These are phyloP conservation scores for Oncopodura yosiiana DNA, from an alignment of 1,140 invertebrate genomes.

Conservation along the genomic window DNA sequence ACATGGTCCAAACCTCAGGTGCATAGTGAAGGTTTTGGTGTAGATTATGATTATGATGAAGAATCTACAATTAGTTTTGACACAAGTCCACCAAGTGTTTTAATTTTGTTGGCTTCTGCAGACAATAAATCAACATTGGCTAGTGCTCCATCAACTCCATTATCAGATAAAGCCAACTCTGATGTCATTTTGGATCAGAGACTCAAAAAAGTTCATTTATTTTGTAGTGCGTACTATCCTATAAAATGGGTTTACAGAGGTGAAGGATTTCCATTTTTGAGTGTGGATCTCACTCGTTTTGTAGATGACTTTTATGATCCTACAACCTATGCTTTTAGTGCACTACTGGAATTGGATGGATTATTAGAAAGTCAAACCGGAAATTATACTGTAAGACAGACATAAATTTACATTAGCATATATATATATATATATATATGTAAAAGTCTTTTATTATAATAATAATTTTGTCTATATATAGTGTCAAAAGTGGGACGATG, in stretches of 20 bases:
- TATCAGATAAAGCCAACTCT: conserved; percentile 5
- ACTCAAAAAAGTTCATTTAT: conserved; percentile 17
- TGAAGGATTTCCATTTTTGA: conserved; percentile 18
- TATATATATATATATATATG: too few relatives aligned
- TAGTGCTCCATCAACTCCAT: too few relatives aligned
- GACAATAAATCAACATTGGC: conserved; percentile 9
- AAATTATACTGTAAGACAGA: too few relatives aligned
- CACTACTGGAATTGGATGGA: conserved; percentile 17
- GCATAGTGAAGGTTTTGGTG: background rate
- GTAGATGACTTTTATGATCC: conserved; percentile 25
- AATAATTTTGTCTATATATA: too few relatives aligned
- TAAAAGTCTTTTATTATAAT: too few relatives aligned
- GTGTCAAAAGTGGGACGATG: conserved; percentile 25
- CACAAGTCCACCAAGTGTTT: conserved; percentile 14
- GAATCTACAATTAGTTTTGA: conserved; percentile 18
- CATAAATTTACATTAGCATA: too few relatives aligned
- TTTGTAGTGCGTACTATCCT: conserved; percentile 22
- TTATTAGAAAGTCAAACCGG: conserved; percentile 16
- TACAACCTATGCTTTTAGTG: conserved; percentile 20
- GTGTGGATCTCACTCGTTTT: conserved; percentile 21
- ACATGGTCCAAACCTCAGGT: too few relatives aligned
- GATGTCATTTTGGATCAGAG: conserved; percentile 6
- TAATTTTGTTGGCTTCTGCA: conserved; percentile 8
- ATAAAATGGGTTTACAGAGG: conserved; percentile 10
- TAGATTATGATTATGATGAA: conserved; percentile 10